Conservation (phyloP, 2,888 invertebrate genomes). For the Andricus quercusramuli region DNA sequence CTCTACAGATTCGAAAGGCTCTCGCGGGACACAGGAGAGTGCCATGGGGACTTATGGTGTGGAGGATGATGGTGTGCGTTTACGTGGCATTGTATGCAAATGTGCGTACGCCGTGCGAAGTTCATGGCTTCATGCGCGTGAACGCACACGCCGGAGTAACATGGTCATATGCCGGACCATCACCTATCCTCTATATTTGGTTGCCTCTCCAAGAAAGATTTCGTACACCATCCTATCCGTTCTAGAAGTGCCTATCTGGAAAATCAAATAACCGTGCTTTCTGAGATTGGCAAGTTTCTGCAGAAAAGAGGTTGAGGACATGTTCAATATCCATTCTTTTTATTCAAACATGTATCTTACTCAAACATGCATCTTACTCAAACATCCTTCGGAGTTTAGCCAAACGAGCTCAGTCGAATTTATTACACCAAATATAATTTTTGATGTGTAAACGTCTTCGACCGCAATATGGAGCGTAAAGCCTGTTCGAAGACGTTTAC, state of each 20-base stretch:
- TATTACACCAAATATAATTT: too few species aligned
- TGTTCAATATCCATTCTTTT: too few species aligned
- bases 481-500: too few species aligned
- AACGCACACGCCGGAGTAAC: conserved; percentile 8
- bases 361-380: too few species aligned
- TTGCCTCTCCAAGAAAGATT: not conserved
- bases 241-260: not conserved
- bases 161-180: conserved; percentile 26
- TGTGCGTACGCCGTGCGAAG: conserved; percentile 35
- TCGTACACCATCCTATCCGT: not conserved
- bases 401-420: too few species aligned
- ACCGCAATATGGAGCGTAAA: too few species aligned
- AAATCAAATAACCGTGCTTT: conserved; percentile 15
- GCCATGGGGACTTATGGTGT: not conserved
- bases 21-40: conserved; percentile 20
- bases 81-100: conserved; percentile 30
- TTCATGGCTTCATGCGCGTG: conserved; percentile 36
- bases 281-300: not conserved
- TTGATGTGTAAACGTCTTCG: too few species aligned
- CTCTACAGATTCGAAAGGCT: conserved; percentile 11
- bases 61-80: conserved; percentile 23
- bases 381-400: too few species aligned
- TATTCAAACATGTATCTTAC: too few species aligned
- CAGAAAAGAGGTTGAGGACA: conserved; percentile 26
- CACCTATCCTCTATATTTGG: conserved; percentile 35